Evolutionary conservation across 2,888 invertebrate species (phyloP).

Genomic region (Adineta ricciae): DNA sequence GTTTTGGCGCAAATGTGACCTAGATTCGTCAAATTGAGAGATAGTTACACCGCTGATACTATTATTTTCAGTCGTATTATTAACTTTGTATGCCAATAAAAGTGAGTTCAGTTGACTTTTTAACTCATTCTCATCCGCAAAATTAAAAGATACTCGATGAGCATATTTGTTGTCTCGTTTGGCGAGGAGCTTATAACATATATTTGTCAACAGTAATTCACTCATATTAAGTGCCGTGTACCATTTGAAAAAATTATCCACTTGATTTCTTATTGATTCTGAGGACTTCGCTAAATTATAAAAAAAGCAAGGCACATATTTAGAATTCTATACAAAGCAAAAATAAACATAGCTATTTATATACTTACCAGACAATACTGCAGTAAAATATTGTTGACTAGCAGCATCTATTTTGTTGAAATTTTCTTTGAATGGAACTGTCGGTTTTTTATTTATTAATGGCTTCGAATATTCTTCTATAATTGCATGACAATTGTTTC

Average conservation of each 20-base stretch:
- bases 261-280: neutral
- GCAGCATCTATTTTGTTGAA: too few relatives aligned
- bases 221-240: neutral
- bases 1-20: too few relatives aligned
- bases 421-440: constrained; percentile 21
- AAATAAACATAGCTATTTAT: too few relatives aligned
- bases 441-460: too few relatives aligned
- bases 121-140: neutral
- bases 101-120: too few relatives aligned
- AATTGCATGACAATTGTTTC: constrained; percentile 40
- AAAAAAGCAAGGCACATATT: too few relatives aligned
- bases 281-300: neutral
- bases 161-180: neutral
- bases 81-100: too few relatives aligned
- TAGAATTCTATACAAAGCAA: too few relatives aligned
- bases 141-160: neutral
- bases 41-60: too few relatives aligned
- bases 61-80: too few relatives aligned
- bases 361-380: too few relatives aligned
- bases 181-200: neutral
- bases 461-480: neutral
- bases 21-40: neutral
- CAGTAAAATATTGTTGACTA: neutral
- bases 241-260: neutral
- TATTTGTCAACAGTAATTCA: neutral